These are phyloP conservation scores for Atrichornis clamosus DNA, from an alignment of 2,113 vertebrate genomes.

Conservation along the genomic window DNA sequence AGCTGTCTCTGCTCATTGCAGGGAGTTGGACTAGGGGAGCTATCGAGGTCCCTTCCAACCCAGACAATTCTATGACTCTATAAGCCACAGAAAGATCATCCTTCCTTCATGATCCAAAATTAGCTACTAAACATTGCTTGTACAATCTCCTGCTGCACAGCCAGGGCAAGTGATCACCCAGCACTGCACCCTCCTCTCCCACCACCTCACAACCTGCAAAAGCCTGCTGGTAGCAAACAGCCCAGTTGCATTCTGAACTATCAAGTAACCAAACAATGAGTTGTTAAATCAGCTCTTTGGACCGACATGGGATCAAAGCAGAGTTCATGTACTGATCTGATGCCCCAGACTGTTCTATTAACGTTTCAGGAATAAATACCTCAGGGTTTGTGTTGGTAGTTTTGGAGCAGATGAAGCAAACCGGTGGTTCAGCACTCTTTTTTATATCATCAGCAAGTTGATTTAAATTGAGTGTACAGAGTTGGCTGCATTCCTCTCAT, in stretches of 20 bases:
- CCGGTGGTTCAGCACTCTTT: slow-evolving; percentile 55
- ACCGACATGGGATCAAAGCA: slow-evolving; percentile 10
- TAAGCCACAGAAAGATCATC: background rate
- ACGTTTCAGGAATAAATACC: slow-evolving; percentile 49
- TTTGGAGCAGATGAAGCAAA: slow-evolving; percentile 65
- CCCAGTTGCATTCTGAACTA: background rate
- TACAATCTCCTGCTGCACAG: background rate
- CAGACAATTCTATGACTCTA: background rate
- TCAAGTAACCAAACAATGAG: slow-evolving; percentile 1
- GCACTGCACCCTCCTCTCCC: background rate
- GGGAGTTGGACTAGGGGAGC: background rate
- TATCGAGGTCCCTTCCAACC: background rate
- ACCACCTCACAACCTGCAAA: background rate
- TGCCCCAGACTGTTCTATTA: slow-evolving; percentile 33
- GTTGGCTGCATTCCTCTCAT: slow-evolving; percentile 58
- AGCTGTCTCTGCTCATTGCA: background rate
- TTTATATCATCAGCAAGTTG: slow-evolving; percentile 68
- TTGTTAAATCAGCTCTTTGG: slow-evolving; percentile 53
- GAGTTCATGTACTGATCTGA: slow-evolving; percentile 4
- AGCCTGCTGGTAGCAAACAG: background rate
- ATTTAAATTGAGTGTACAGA: slow-evolving; percentile 64
- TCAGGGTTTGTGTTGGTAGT: slow-evolving; percentile 44
- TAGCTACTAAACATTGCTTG: background rate
- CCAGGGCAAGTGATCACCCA: background rate
- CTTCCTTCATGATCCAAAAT: background rate